Percentiles rank a stretch among this genome's conserved stretches.
phyloP scores from a whole-genome alignment of 2,888 invertebrate species.

The Xanthia togata region DNA sequence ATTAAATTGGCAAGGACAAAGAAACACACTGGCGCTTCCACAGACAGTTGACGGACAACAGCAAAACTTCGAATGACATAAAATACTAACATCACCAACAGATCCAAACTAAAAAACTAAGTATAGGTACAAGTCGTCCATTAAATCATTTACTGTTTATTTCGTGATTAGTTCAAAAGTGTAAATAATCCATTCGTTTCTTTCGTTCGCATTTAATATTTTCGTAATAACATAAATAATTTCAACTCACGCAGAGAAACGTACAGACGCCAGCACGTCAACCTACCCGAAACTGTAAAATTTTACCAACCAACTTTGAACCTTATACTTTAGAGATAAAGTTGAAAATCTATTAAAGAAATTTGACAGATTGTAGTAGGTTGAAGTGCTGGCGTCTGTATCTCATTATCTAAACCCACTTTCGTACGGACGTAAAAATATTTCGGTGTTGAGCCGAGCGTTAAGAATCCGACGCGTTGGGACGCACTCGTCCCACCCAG shows the following conservation, averaged over 20 bases:
- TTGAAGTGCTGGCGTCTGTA: no score
- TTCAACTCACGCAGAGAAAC: background rate
- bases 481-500: no score
- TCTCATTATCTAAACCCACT: no score
- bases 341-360: no score
- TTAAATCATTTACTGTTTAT: background rate
- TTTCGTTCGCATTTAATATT: constrained; percentile 6
- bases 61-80: background rate
- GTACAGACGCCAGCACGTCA: no score
- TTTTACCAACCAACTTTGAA: no score
- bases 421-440: no score
- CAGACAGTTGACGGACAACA: background rate
- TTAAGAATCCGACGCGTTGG: no score
- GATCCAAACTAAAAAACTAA: background rate
- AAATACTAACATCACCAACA: background rate
- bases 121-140: background rate
- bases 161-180: background rate
- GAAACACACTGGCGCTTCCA: constrained; percentile 30
- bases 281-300: no score
- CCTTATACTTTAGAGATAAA: no score
- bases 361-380: no score
- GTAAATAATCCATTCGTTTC: constrained; percentile 27
- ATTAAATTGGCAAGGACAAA: constrained; percentile 13
- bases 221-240: background rate
- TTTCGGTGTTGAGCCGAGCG: no score